Evolutionary conservation across 1,140 invertebrate genomes (phyloP).

Genomic region (Aphelenchoides fujianensis): DNA sequence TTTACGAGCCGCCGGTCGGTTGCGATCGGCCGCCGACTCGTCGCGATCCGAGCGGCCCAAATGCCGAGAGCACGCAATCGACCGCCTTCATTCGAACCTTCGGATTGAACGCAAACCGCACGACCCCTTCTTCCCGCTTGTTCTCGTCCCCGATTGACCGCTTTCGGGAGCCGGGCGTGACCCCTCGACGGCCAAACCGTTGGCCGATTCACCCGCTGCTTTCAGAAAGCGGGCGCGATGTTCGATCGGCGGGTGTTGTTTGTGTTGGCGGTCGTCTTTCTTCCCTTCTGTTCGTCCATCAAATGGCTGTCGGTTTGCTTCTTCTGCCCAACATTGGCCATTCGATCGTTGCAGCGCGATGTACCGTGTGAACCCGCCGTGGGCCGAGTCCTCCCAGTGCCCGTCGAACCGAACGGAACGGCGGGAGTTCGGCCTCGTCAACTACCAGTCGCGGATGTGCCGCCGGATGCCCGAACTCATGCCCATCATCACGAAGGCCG

Average conservation of each 20-base stretch:
- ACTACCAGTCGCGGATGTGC: slow-evolving; percentile 70
- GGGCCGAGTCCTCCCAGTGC: slow-evolving; percentile 39
- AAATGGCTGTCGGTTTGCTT: slow-evolving; percentile 48
- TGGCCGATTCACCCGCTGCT: no score
- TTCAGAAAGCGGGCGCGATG: neutral
- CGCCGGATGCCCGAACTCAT: slow-evolving; percentile 75
- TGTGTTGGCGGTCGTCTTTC: neutral
- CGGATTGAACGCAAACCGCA: no score
- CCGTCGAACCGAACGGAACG: slow-evolving; percentile 36
- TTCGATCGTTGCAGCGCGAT: slow-evolving; percentile 38
- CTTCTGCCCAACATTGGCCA: neutral
- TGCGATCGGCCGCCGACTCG: no score
- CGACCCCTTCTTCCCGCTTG: neutral
- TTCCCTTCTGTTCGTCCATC: slow-evolving; percentile 20
- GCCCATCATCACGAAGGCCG: slow-evolving; percentile 73
- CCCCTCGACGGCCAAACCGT: no score
- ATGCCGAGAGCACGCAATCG: no score
- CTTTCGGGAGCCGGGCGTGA: no score
- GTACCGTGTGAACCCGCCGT: slow-evolving; percentile 34
- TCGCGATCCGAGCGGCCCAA: no score
- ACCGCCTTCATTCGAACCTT: no score
- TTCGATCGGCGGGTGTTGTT: neutral
- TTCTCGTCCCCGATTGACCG: neutral
- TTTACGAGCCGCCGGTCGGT: no score
- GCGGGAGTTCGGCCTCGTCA: slow-evolving; percentile 36